A percentile compares a stretch with the other conserved stretches of the same genome.
Conservation (phyloP, 2,113 vertebrate genomes). For the Etheostoma cragini region DNA sequence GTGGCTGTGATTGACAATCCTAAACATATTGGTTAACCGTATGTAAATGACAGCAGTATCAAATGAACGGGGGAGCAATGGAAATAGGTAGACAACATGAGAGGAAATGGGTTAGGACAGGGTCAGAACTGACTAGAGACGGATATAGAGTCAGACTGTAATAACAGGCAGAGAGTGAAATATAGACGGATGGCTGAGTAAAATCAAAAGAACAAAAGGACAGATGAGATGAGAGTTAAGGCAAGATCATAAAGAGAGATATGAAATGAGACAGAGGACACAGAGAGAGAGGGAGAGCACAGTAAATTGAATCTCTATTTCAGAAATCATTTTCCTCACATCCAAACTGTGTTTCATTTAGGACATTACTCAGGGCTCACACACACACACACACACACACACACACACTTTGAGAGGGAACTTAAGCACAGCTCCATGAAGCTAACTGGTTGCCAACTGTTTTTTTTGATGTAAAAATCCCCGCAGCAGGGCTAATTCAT, state of each 20-base stretch:
- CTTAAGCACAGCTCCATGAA: conserved; percentile 52
- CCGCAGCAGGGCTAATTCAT: conserved; percentile 40
- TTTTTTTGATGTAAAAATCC: conserved; percentile 23
- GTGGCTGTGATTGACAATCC: not conserved
- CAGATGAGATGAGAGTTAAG: conserved; percentile 10
- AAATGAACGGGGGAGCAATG: conserved; percentile 12
- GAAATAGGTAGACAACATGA: conserved; percentile 18
- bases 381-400: conserved; percentile 7
- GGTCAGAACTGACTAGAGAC: conserved; percentile 18
- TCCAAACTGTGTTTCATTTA: conserved; percentile 67
- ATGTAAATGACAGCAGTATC: conserved; percentile 1
- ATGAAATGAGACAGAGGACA: conserved; percentile 36
- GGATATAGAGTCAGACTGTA: conserved; percentile 10
- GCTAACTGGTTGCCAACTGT: conserved; percentile 42
- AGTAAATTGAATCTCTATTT: conserved; percentile 58
- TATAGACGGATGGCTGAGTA: conserved; percentile 17
- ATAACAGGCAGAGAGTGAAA: conserved; percentile 30
- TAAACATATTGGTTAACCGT: not conserved
- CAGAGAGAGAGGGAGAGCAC: conserved; percentile 1
- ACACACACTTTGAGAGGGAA: conserved; percentile 37
- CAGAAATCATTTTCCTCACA: conserved; percentile 57
- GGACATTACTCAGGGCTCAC: conserved; percentile 65
- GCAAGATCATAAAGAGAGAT: conserved; percentile 40
- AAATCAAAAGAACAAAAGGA: conserved; percentile 38
- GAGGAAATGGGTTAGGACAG: conserved; percentile 39